phyloP scores from a whole-genome alignment of 2,113 vertebrate genomes.

The Nycticorax nycticorax region DNA sequence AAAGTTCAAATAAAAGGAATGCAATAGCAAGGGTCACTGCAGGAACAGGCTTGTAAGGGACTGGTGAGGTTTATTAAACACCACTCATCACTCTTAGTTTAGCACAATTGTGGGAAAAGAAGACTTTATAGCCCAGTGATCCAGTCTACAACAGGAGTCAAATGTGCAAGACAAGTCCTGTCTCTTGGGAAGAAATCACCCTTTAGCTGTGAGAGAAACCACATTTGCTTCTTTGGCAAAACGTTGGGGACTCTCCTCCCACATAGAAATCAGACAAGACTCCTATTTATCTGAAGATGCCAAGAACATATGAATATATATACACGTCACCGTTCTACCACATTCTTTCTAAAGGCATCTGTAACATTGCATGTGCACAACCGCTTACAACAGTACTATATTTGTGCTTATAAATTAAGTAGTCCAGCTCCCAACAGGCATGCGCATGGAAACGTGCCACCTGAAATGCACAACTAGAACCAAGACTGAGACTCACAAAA shows the following conservation, averaged over 20 bases:
- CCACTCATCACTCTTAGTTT: slow-evolving; percentile 36
- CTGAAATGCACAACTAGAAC: neutral
- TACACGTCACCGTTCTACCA: neutral
- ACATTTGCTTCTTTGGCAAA: slow-evolving; percentile 33
- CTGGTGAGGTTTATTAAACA: slow-evolving; percentile 37
- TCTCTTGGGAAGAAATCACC: slow-evolving; percentile 38
- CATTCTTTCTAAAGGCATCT: neutral
- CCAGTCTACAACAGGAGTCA: slow-evolving; percentile 24
- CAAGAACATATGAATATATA: neutral
- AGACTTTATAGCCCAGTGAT: slow-evolving; percentile 39
- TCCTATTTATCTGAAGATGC: neutral
- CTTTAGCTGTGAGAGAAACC: slow-evolving; percentile 28
- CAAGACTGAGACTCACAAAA: neutral
- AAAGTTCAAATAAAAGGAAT: slow-evolving; percentile 26
- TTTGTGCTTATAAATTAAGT: neutral
- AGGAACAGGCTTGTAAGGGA: slow-evolving; percentile 58
- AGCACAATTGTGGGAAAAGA: slow-evolving; percentile 54
- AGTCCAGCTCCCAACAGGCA: neutral
- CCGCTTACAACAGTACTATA: neutral
- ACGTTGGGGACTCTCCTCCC: neutral
- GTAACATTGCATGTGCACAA: neutral
- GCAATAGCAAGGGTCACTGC: slow-evolving; percentile 50
- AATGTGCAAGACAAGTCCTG: slow-evolving; percentile 54
- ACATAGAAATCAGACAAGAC: neutral
- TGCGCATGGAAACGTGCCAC: accelerated